Percentiles rank a stretch among this genome's conserved stretches.
Conservation (phyloP, 2,888 invertebrate species). For the Nasonia oneida region DNA sequence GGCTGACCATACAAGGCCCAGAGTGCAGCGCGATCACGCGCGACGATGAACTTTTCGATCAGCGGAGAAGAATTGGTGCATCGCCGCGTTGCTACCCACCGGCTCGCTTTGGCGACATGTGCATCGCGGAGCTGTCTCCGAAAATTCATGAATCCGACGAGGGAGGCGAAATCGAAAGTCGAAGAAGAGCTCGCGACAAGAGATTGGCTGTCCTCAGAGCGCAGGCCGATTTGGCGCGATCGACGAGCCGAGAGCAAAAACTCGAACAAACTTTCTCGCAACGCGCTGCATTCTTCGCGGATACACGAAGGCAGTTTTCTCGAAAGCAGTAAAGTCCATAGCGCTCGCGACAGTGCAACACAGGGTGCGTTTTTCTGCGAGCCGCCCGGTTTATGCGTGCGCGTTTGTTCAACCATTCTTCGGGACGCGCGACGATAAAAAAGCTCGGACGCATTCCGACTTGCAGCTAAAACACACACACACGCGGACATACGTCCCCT, state of each 20-base stretch:
- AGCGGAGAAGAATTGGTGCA: background rate
- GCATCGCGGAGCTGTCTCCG: too few species aligned
- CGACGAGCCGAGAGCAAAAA: background rate
- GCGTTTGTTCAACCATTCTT: conserved; percentile 31
- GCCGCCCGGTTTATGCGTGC: conserved; percentile 20
- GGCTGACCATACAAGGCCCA: conserved; percentile 15
- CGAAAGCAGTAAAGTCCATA: conserved; percentile 2
- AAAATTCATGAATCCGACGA: too few species aligned
- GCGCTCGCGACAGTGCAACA: conserved; percentile 17
- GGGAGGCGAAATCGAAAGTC: too few species aligned
- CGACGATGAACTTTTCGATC: conserved; percentile 14
- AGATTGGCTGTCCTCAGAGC: background rate
- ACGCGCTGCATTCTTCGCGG: background rate
- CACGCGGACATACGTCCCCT: background rate
- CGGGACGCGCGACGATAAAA: conserved; percentile 1
- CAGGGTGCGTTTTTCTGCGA: conserved; percentile 23
- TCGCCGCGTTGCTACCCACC: background rate
- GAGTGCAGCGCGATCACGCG: background rate
- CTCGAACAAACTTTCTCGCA: background rate
- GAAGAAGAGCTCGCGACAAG: too few species aligned
- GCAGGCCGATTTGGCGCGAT: background rate
- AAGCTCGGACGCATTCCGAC: background rate
- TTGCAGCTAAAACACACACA: conserved; percentile 16
- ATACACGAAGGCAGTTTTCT: conserved; percentile 12
- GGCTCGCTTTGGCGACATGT: too few species aligned